Conservation (phyloP, 1,140 invertebrate genomes). For the Drosophila oshimai region DNA sequence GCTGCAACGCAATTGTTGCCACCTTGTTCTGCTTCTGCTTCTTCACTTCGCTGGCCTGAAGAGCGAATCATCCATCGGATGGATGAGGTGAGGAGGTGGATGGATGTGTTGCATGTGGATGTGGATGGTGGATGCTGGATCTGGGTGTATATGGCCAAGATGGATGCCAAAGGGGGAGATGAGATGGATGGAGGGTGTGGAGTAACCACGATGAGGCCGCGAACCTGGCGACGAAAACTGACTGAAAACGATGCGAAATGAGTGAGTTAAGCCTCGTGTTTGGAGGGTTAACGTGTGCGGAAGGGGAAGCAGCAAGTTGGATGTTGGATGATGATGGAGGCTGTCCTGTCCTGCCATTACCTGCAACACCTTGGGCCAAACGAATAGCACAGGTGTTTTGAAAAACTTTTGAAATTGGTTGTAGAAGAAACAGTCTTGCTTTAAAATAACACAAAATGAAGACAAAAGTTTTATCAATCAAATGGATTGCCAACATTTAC, state of each 20-base stretch:
- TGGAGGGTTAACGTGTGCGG: not conserved
- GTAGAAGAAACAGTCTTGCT: too few relatives aligned
- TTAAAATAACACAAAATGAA: too few relatives aligned
- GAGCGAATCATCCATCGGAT: constrained; percentile 23
- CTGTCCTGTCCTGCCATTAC: not conserved
- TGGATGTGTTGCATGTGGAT: constrained; percentile 4
- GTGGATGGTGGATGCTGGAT: not conserved
- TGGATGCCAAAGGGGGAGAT: constrained; percentile 2
- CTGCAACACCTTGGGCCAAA: not conserved
- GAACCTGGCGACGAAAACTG: constrained; percentile 41
- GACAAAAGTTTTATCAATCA: too few relatives aligned
- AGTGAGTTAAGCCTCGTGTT: constrained; percentile 37
- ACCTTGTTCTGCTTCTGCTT: constrained; percentile 58
- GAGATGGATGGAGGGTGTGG: not conserved
- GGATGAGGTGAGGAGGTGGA: too few relatives aligned
- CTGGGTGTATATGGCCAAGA: constrained; percentile 13
- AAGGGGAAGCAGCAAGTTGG: too few relatives aligned
- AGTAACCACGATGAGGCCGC: constrained; percentile 64
- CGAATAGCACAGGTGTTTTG: not conserved
- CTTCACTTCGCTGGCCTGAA: constrained; percentile 17
- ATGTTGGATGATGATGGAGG: too few relatives aligned
- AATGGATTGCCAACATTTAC: too few relatives aligned
- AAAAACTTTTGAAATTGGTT: too few relatives aligned
- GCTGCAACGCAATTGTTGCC: constrained; percentile 66
- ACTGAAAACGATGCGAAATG: constrained; percentile 36